A percentile compares a stretch with the other conserved stretches of the same genome.
Conservation (phyloP, 2,113 vertebrate genomes). For the Etheostoma cragini region DNA sequence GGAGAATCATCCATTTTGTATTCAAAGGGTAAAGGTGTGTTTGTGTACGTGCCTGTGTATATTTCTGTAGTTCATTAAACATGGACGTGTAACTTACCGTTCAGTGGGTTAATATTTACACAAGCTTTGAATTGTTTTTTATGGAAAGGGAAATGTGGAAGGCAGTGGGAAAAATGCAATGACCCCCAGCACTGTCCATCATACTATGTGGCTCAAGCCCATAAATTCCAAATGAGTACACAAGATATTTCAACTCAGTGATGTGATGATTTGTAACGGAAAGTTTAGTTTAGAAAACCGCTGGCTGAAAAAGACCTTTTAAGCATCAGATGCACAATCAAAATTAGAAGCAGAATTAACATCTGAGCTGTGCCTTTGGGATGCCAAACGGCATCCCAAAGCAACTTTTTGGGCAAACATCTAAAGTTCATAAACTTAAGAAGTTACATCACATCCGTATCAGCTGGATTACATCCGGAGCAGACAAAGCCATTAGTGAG, state of each 20-base stretch:
- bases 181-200: neutral
- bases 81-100: slow-evolving; percentile 4
- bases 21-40: neutral
- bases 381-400: neutral
- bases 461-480: slow-evolving; percentile 13
- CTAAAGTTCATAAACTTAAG: slow-evolving; percentile 7
- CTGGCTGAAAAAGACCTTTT: neutral
- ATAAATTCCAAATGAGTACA: slow-evolving; percentile 21
- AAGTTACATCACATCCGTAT: neutral
- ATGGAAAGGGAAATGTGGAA: slow-evolving; percentile 1
- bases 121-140: slow-evolving; percentile 15
- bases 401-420: slow-evolving; percentile 14
- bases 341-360: neutral
- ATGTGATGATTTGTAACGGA: slow-evolving; percentile 4
- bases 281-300: neutral
- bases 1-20: slow-evolving; percentile 5
- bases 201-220: slow-evolving; percentile 18
- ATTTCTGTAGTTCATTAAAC: slow-evolving; percentile 35
- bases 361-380: neutral
- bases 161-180: slow-evolving; percentile 15
- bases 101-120: slow-evolving; percentile 32
- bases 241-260: neutral
- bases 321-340: neutral
- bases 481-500: slow-evolving; percentile 26
- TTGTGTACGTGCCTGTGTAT: slow-evolving; percentile 20